Evolutionary conservation across 2,113 vertebrate species (phyloP), one percentile per base, ranked within the genome.

Genomic region (Platichthys flesus): DNA sequence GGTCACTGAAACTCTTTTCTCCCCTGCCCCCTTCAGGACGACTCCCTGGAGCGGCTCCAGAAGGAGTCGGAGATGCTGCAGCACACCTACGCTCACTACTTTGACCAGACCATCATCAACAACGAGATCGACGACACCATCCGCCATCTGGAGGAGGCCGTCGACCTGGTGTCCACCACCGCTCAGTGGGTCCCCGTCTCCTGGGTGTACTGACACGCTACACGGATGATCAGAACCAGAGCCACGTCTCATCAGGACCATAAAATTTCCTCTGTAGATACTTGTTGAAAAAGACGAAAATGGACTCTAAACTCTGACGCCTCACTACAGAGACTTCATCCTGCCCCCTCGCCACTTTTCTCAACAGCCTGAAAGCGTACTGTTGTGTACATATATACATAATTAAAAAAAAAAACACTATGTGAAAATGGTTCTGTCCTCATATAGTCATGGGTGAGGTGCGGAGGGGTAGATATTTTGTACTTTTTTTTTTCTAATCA

Each of bases 101-200:
- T 99, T 57, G 98, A 99, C 94, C 97, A 98, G 93, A 99, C 98
- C 91, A 96, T 99, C 95, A 98, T 99, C 95, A 99, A 99, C 96
- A 99, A 99, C 56, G 98, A 99, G 93, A 99, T 99, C 31, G 98
- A 99, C 84, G 98, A 99, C 95, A 99, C 98, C 90, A 98, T 99
- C 94, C 96, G 96, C 88, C 96, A 97, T 89, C 95, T 99, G 94
- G 98, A 99, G 93, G 98, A 99, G 95, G 97, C 98, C 56, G 97
- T 99, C 23, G 97, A 99, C 94, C 95, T 98, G 89, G 97, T 99
- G 93, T 98, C 96, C 94, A 97, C 96, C 91, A 97, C 97, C 40
- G 88, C 95, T 4, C 98, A 99, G 93, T 99, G 98, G 98, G 97
- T 99, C 72, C 98, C 98, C 0, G 97, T 99, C 85, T 99, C 98